phyloP scores from a whole-genome alignment of 2,113 vertebrate species.

The Pimephales promelas region DNA sequence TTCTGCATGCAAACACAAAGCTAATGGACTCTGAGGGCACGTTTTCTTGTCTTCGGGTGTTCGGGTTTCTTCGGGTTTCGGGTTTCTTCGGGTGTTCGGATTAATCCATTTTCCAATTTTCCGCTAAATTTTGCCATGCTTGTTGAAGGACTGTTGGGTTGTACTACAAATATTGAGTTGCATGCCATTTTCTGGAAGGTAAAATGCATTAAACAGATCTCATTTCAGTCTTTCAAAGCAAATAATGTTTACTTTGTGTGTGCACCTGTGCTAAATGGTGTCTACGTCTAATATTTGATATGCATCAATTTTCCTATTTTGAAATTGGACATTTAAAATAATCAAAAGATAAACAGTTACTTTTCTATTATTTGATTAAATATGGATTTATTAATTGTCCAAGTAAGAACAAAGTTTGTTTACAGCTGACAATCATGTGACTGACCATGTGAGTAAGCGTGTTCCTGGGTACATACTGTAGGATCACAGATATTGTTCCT shows the following conservation, averaged over 20 bases:
- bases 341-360: neutral
- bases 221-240: neutral
- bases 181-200: neutral
- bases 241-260: neutral
- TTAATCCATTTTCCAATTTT: neutral
- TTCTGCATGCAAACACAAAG: slow-evolving; percentile 41
- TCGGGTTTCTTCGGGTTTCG: too few relatives aligned
- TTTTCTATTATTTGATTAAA: neutral
- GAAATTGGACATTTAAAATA: neutral
- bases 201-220: neutral
- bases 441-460: neutral
- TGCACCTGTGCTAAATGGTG: neutral
- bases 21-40: slow-evolving; percentile 23
- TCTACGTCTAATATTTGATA: neutral
- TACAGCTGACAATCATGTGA: neutral
- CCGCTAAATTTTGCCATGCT: neutral
- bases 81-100: neutral
- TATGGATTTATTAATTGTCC: neutral
- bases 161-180: neutral
- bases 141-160: neutral
- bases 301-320: neutral
- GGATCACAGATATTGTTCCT: neutral
- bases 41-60: neutral
- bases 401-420: neutral
- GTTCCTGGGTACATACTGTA: neutral